These are phyloP conservation scores for Botia kubotai DNA, from an alignment of 2,797 vertebrate genomes.

Conservation along the genomic window DNA sequence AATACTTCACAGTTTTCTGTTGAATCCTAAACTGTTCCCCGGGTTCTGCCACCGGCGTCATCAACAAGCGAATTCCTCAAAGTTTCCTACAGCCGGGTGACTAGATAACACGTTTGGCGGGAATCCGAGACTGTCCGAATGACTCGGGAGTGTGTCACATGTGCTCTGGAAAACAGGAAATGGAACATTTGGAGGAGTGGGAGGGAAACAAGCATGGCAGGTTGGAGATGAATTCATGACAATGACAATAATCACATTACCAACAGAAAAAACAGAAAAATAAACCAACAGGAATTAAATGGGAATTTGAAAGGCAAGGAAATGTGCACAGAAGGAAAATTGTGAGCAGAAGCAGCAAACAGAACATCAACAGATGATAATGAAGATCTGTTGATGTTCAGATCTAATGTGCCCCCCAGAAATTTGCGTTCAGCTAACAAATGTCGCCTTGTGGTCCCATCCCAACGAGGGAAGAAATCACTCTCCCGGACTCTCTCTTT, in stretches of 20 bases:
- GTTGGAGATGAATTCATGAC: conserved; percentile 39
- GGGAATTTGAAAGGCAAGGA: background rate
- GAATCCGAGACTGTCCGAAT: conserved; percentile 87
- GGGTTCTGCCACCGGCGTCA: conserved; percentile 63
- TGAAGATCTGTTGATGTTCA: too few species aligned
- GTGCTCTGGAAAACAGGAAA: conserved; percentile 80
- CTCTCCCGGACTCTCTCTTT: too few species aligned
- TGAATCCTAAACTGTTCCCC: conserved; percentile 66
- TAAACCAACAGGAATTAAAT: background rate
- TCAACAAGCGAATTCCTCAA: conserved; percentile 86
- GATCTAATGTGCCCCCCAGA: too few species aligned
- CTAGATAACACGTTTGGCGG: conserved; percentile 93
- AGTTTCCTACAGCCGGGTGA: conserved; percentile 90
- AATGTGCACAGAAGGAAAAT: background rate
- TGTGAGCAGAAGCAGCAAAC: background rate
- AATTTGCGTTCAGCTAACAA: too few species aligned
- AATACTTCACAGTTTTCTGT: conserved; percentile 83
- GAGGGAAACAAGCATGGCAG: conserved; percentile 50
- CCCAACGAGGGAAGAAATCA: too few species aligned
- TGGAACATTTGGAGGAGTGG: conserved; percentile 64
- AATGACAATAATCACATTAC: conserved; percentile 34
- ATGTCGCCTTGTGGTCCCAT: too few species aligned
- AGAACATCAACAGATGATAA: background rate
- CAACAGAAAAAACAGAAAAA: conserved; percentile 50
- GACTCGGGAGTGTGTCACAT: conserved; percentile 84